Conservation (phyloP, 1,140 invertebrate species). For the Drosophila funebris region DNA sequence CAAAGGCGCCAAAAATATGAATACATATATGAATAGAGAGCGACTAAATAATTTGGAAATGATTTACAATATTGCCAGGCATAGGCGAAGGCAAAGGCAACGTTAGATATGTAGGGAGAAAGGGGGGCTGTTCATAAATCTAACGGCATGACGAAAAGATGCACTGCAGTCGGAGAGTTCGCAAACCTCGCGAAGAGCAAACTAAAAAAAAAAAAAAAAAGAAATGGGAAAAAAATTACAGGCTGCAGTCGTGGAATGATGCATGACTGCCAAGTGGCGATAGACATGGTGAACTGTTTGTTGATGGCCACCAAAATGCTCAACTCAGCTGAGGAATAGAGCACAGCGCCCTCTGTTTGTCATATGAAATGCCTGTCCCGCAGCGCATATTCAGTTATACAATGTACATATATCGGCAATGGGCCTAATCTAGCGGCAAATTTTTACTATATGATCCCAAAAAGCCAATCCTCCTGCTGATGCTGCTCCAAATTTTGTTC, state of each 20-base stretch:
- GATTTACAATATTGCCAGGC: slow-evolving; percentile 75
- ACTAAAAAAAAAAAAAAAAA: not conserved
- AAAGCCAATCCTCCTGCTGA: not conserved
- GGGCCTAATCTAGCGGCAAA: slow-evolving; percentile 72
- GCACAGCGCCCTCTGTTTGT: slow-evolving; percentile 12
- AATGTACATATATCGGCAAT: slow-evolving; percentile 67
- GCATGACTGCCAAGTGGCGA: slow-evolving; percentile 52
- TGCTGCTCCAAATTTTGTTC: not conserved
- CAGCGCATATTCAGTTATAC: slow-evolving; percentile 76
- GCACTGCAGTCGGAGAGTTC: slow-evolving; percentile 53
- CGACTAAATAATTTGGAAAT: slow-evolving; percentile 81
- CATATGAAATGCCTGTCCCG: slow-evolving; percentile 51
- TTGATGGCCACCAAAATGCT: not conserved
- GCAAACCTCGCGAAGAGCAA: not conserved
- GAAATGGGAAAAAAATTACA: slow-evolving; percentile 53
- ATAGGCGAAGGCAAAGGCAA: not conserved
- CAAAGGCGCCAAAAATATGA: slow-evolving; percentile 77
- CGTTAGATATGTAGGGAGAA: not conserved
- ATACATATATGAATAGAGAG: slow-evolving; percentile 72
- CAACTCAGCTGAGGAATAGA: not conserved
- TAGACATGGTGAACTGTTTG: not conserved
- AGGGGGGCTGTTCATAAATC: slow-evolving; percentile 70
- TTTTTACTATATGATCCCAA: slow-evolving; percentile 12
- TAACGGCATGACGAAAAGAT: slow-evolving; percentile 79
- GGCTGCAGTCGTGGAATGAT: slow-evolving; percentile 61